Evolutionary conservation across 2,113 vertebrate species (phyloP).

Genomic region (Ceratotherium simum): DNA sequence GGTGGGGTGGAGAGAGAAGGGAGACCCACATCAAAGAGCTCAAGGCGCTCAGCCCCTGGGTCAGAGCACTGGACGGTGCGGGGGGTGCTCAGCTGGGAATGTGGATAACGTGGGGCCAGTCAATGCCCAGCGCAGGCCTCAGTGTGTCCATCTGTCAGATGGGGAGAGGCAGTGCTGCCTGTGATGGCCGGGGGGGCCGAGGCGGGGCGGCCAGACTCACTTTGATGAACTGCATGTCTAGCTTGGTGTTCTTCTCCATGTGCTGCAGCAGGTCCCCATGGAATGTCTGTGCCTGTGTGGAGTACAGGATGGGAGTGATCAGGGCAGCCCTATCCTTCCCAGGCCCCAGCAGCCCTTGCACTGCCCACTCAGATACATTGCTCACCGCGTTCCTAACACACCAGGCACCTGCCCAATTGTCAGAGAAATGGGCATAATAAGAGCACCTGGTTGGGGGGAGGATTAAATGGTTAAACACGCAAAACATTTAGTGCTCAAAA

Average conservation of each 20-base stretch:
- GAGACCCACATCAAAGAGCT: background rate
- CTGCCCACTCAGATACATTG: background rate
- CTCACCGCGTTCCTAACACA: background rate
- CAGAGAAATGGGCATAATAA: background rate
- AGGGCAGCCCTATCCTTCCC: background rate
- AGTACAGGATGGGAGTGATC: background rate
- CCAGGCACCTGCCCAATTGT: background rate
- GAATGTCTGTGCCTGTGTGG: constrained; percentile 93
- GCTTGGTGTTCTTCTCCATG: constrained; percentile 96
- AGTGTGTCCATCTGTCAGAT: background rate
- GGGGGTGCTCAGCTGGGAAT: background rate
- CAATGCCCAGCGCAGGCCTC: background rate
- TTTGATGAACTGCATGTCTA: constrained; percentile 96
- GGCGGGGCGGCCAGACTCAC: constrained; percentile 85
- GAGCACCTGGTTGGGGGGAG: background rate
- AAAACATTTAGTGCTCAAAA: background rate
- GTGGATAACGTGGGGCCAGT: rapidly evolving
- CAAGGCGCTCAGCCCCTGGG: background rate
- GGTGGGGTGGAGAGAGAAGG: background rate
- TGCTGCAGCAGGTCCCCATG: constrained; percentile 95
- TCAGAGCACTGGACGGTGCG: background rate
- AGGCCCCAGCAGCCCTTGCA: background rate
- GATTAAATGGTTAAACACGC: background rate
- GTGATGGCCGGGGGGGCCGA: background rate
- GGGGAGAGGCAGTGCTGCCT: background rate